Evolutionary conservation across 2,888 invertebrate species (phyloP).

Genomic region (Noctua pronuba): DNA sequence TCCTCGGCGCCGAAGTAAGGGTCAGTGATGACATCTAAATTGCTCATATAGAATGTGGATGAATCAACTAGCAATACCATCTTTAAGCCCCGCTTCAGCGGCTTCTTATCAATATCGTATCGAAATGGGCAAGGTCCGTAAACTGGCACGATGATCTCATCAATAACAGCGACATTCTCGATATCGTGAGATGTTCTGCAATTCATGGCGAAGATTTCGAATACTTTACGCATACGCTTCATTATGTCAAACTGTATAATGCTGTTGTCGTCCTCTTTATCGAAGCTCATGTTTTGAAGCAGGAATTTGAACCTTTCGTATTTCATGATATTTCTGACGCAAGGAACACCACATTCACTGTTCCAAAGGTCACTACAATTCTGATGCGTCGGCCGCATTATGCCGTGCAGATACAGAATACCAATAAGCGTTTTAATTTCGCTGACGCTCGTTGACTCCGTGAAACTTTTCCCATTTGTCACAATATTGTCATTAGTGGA

Average conservation of each 20-base stretch:
- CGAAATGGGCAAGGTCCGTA: slow-evolving; percentile 86
- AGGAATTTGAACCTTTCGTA: slow-evolving; percentile 83
- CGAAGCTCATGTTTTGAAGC: slow-evolving; percentile 82
- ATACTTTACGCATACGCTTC: slow-evolving; percentile 84
- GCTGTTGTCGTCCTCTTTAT: slow-evolving; percentile 74
- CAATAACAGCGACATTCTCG: slow-evolving; percentile 80
- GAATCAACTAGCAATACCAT: slow-evolving; percentile 83
- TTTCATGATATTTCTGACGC: slow-evolving; percentile 81
- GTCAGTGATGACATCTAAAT: slow-evolving; percentile 85
- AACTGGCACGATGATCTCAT: slow-evolving; percentile 85
- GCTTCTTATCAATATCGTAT: slow-evolving; percentile 83
- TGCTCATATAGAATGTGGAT: slow-evolving; percentile 84
- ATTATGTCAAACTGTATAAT: slow-evolving; percentile 81
- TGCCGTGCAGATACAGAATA: slow-evolving; percentile 85
- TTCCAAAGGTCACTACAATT: slow-evolving; percentile 84
- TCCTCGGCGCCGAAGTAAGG: slow-evolving; percentile 80
- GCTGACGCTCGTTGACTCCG: slow-evolving; percentile 72
- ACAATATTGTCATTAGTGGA: slow-evolving; percentile 84
- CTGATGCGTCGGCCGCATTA: slow-evolving; percentile 84
- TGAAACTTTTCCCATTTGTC: slow-evolving; percentile 68
- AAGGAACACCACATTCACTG: slow-evolving; percentile 78
- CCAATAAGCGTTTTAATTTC: slow-evolving; percentile 86
- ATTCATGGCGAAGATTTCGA: slow-evolving; percentile 87
- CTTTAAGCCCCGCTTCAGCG: slow-evolving; percentile 83
- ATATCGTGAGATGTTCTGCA: slow-evolving; percentile 82